These are phyloP conservation scores for Trachymyrmex cornetzi DNA, from an alignment of 1,140 invertebrate species.

Conservation along the genomic window DNA sequence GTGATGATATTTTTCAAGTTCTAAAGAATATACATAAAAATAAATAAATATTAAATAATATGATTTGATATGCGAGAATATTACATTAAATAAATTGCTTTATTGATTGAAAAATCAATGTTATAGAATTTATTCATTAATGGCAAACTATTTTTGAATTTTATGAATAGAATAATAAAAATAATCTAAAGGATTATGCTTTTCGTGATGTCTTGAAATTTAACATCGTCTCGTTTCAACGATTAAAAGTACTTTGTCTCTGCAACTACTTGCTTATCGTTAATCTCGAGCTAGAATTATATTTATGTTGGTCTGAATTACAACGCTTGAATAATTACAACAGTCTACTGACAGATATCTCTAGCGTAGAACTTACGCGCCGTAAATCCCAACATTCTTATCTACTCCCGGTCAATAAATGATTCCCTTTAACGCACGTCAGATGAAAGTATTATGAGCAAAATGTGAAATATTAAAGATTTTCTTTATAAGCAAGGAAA, in stretches of 20 bases:
- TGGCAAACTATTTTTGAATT: background rate
- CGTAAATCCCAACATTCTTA: slow-evolving; percentile 41
- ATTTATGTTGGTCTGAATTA: slow-evolving; percentile 40
- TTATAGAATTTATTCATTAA: slow-evolving; percentile 30
- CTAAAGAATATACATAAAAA: background rate
- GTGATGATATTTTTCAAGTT: background rate
- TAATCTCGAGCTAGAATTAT: slow-evolving; percentile 20
- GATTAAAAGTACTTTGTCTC: background rate
- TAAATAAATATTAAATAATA: background rate
- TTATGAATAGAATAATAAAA: background rate
- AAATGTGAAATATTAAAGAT: background rate
- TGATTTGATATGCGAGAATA: background rate
- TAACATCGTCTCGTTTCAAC: background rate
- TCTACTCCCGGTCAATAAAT: slow-evolving; percentile 13
- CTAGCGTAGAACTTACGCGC: slow-evolving; percentile 3
- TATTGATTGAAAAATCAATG: slow-evolving; percentile 7
- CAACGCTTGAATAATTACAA: slow-evolving; percentile 43
- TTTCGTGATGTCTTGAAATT: background rate
- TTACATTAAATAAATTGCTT: background rate
- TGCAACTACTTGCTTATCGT: slow-evolving; percentile 15
- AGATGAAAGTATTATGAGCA: background rate
- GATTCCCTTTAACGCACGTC: slow-evolving; percentile 35
- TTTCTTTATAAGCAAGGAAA: background rate
- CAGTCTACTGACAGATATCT: background rate
- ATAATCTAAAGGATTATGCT: background rate